Conservation (phyloP, 2,888 invertebrate species). For the Eupithecia inturbata region DNA sequence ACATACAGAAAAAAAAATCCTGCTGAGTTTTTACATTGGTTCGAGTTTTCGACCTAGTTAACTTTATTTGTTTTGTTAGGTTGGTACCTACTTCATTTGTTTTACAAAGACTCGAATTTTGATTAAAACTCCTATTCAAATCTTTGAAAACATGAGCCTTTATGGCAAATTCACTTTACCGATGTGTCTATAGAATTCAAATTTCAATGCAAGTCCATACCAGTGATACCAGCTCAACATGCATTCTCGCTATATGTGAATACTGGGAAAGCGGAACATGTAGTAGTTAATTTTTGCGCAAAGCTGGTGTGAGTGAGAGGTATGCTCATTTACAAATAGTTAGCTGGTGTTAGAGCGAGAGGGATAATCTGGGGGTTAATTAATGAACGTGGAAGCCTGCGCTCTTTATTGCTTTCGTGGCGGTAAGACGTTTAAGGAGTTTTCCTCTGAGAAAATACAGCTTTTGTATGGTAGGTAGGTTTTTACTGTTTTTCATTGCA, state of each 20-base stretch:
- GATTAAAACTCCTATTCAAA: neutral
- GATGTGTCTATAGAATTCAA: neutral
- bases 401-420: conserved; percentile 84
- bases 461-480: conserved; percentile 57
- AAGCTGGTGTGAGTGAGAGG: conserved; percentile 79
- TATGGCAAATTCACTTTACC: neutral
- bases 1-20: neutral
- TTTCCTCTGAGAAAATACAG: conserved; percentile 78
- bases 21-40: neutral
- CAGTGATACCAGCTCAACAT: conserved; percentile 17
- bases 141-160: neutral
- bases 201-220: conserved; percentile 2
- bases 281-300: conserved; percentile 85
- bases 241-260: conserved; percentile 76
- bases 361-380: conserved; percentile 77
- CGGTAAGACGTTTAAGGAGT: conserved; percentile 81
- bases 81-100: neutral
- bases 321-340: conserved; percentile 81
- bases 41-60: neutral
- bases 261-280: conserved; percentile 74
- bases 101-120: neutral
- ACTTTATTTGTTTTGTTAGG: neutral
- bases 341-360: conserved; percentile 73
- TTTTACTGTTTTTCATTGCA: conserved; percentile 53
- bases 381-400: conserved; percentile 85